Conservation (phyloP, 2,888 invertebrate species). For the Meghimatium bilineatum region DNA sequence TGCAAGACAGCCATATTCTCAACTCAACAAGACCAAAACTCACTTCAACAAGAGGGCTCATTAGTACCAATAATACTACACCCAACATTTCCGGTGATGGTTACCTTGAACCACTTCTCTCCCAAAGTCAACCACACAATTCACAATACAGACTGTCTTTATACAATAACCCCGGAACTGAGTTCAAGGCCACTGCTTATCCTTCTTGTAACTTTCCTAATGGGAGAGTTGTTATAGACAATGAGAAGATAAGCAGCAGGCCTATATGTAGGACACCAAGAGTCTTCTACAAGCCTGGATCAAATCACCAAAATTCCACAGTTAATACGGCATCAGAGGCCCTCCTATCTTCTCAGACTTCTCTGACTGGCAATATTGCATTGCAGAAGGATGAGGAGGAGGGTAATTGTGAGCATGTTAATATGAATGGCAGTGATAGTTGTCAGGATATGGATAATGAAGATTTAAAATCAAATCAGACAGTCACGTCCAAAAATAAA, state of each 20-base stretch:
- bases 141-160: background rate
- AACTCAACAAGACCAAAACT: background rate
- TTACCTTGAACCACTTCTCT: conserved; percentile 36
- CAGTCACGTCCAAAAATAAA: background rate
- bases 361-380: background rate
- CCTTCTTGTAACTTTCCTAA: background rate
- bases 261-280: conserved; percentile 1
- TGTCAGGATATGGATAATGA: conserved; percentile 21
- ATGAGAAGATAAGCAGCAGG: background rate
- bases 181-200: background rate
- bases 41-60: background rate
- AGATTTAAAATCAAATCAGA: background rate
- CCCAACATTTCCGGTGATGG: conserved; percentile 29
- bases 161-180: background rate
- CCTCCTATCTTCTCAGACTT: background rate
- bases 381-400: background rate
- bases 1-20: background rate
- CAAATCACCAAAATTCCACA: background rate
- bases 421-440: background rate
- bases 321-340: conserved; percentile 6
- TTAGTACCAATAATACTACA: background rate
- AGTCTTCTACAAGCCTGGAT: conserved; percentile 38
- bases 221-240: background rate
- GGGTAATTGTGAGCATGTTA: background rate
- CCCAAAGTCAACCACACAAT: background rate